Evolutionary conservation across 2,888 invertebrate species (phyloP), one percentile per base, ranked within the genome.

Genomic region (Orthosia cruda): DNA sequence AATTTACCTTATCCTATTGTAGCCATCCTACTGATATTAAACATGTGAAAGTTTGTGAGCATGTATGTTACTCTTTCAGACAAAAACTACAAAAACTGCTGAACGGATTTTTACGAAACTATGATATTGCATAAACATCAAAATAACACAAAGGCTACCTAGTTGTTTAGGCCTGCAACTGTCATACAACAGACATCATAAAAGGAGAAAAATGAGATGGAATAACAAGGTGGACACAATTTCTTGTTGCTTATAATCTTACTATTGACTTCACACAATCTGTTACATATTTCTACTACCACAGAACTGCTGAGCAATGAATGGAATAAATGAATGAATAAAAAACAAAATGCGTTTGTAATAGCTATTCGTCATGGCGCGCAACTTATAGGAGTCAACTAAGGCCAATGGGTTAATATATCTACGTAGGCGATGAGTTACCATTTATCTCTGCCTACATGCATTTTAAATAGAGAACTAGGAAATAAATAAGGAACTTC

Each of bases 361-460:
- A 68, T 67, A 47, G 40, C 50, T 32, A 67, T 83, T 71, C 68
- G 71, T 84, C 81, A 82, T 65, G 47, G 61, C 61, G 70, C 68
- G 61, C 54, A 57, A 58, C 58, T 26, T 64, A 74, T 66, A 55
- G 62, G 59, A 82, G 81, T 84, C 85, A 82, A 82, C 66, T 80
- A 54, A 63, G 81, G 85, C 62, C 75, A 82, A 81, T 75, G 81
- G 69, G 85, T 80, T 82, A 82, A 84, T 80, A 40, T 81, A 80
- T 62, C 81, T 61, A 71, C 81, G 85, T 80, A 80, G 71, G 81
- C 81, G 84, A 80, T 55, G 74, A 84, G 62, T 32, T 45, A 74
- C 65, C 23, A 75, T 80, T 74, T 32, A 78, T 80, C 74, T 71
- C 74, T 74, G 69, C 71, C 77, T 81, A 66, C 76, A 59, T 68